Evolutionary conservation across 2,888 invertebrate species (phyloP).

Genomic region (Drepanosiphum platanoidis): DNA sequence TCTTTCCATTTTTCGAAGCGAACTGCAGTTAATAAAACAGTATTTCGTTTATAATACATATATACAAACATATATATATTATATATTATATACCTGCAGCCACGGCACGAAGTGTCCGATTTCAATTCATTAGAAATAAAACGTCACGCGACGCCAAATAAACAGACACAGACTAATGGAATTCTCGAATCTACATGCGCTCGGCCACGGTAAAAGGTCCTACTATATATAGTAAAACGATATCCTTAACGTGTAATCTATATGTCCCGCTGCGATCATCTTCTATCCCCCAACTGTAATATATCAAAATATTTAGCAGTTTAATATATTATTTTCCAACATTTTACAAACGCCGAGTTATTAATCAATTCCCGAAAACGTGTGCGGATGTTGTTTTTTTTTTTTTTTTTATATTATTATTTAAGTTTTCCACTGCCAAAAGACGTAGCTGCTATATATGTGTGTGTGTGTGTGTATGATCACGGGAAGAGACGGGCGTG

Average conservation of each 20-base stretch:
- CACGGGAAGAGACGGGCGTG: slow-evolving; percentile 29
- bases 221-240: slow-evolving; percentile 33
- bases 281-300: slow-evolving; percentile 6
- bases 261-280: slow-evolving; percentile 51
- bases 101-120: background rate
- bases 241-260: slow-evolving; percentile 54
- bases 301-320: slow-evolving; percentile 44
- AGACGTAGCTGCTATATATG: slow-evolving; percentile 2
- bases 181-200: slow-evolving; percentile 21
- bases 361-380: slow-evolving; percentile 39
- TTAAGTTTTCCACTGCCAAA: slow-evolving; percentile 24
- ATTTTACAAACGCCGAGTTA: slow-evolving; percentile 18
- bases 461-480: too few relatives aligned
- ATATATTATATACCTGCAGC: background rate
- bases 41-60: background rate
- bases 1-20: background rate
- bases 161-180: background rate
- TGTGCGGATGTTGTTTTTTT: background rate
- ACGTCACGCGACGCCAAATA: slow-evolving; percentile 17
- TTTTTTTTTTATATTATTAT: slow-evolving; percentile 23
- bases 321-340: slow-evolving; percentile 37
- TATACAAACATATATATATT: too few relatives aligned
- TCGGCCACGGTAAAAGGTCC: background rate
- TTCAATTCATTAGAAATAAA: slow-evolving; percentile 16
- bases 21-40: background rate